Evolutionary conservation across 2,888 invertebrate genomes (phyloP).

Genomic region (Euzophera pinguis): DNA sequence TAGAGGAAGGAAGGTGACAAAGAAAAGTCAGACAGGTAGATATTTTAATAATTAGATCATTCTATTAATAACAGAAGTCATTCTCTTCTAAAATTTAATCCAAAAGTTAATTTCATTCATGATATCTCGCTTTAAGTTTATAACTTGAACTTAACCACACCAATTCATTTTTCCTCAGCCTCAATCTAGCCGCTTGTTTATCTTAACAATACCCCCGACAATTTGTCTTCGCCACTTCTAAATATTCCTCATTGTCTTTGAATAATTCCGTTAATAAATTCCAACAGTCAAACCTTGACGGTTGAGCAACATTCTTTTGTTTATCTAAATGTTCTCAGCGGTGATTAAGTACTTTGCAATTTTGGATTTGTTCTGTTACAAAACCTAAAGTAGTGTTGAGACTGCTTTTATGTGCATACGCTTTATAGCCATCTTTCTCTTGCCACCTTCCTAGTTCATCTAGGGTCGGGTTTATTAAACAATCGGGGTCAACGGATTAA

Average conservation of each 20-base stretch:
- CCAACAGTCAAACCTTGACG: constrained; percentile 56
- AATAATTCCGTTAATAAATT: constrained; percentile 74
- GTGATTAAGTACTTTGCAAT: constrained; percentile 41
- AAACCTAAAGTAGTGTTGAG: background rate
- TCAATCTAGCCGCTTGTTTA: constrained; percentile 53
- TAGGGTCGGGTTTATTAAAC: too few relatives aligned
- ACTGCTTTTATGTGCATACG: too few relatives aligned
- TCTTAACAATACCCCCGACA: constrained; percentile 57
- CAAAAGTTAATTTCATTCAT: background rate
- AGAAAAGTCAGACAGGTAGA: too few relatives aligned
- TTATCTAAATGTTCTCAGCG: constrained; percentile 48
- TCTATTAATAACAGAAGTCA: too few relatives aligned
- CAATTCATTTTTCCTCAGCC: constrained; percentile 44
- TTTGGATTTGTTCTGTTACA: background rate
- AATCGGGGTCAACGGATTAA: too few relatives aligned
- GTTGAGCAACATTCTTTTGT: constrained; percentile 46
- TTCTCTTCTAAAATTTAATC: too few relatives aligned
- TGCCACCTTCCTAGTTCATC: too few relatives aligned
- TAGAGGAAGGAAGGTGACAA: too few relatives aligned
- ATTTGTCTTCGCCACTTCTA: constrained; percentile 69
- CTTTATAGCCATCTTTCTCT: too few relatives aligned
- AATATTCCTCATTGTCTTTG: constrained; percentile 72
- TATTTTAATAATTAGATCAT: too few relatives aligned
- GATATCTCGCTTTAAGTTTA: constrained; percentile 18
- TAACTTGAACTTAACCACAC: constrained; percentile 14